These are phyloP conservation scores for Collichthys lucidus DNA, from an alignment of 2,113 vertebrate species.

Conservation along the genomic window DNA sequence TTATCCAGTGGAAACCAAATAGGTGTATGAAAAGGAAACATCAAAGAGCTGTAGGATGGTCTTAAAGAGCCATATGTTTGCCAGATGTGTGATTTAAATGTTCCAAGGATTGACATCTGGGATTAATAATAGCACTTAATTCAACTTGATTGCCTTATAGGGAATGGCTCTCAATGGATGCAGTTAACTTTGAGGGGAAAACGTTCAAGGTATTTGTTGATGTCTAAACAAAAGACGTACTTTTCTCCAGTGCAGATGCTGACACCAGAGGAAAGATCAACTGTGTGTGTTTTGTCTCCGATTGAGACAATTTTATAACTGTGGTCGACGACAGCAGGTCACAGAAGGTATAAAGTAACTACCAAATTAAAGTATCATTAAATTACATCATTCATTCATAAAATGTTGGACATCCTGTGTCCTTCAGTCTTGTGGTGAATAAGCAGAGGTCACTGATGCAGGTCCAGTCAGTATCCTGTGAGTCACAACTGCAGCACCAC, in stretches of 20 bases:
- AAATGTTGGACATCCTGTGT: neutral
- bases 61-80: conserved; percentile 38
- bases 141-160: neutral
- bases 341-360: neutral
- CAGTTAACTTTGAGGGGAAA: neutral
- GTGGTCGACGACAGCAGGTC: neutral
- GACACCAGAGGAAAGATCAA: neutral
- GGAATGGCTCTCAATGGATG: neutral
- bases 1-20: neutral
- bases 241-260: neutral
- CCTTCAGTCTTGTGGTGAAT: neutral
- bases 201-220: neutral
- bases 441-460: neutral
- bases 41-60: conserved; percentile 1
- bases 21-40: conserved; percentile 16
- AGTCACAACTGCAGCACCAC: neutral
- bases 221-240: neutral
- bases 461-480: too few relatives aligned
- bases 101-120: conserved; percentile 47
- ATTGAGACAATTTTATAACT: neutral
- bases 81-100: conserved; percentile 55
- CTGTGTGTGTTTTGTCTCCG: neutral
- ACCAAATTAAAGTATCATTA: neutral
- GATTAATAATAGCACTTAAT: conserved; percentile 30
- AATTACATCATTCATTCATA: neutral